Percentiles rank a stretch among this genome's conserved stretches.
phyloP scores from a whole-genome alignment of 2,888 invertebrate species.

The Salticus scenicus region DNA sequence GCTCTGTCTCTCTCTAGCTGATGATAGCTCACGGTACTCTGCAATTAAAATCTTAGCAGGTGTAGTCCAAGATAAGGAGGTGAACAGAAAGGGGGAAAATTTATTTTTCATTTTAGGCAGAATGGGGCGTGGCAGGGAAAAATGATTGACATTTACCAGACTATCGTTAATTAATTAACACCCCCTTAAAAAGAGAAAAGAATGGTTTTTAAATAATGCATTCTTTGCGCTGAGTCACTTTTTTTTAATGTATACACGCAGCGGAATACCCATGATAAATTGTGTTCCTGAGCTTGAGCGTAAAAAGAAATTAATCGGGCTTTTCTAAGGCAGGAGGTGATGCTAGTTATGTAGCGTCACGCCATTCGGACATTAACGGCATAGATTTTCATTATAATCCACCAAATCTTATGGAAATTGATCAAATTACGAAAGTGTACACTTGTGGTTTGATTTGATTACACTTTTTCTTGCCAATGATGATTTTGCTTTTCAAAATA shows the following conservation, averaged over 20 bases:
- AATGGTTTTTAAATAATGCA: neutral
- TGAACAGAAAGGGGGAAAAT: neutral
- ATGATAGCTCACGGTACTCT: neutral
- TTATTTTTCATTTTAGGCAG: neutral
- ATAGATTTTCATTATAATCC: neutral
- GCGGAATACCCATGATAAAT: neutral
- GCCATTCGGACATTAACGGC: constrained; percentile 1
- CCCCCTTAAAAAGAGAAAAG: neutral
- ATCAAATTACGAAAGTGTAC: too few species aligned
- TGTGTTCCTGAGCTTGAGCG: neutral
- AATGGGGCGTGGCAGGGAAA: neutral
- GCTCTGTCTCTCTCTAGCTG: neutral
- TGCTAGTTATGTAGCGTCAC: neutral
- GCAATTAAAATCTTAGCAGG: constrained; percentile 3
- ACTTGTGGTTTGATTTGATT: too few species aligned
- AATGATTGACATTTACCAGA: neutral
- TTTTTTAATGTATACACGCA: neutral
- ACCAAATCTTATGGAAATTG: neutral
- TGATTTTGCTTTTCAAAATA: too few species aligned
- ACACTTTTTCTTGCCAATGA: too few species aligned
- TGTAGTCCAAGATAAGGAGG: constrained; percentile 1
- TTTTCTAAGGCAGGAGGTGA: neutral
- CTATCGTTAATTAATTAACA: constrained; percentile 7
- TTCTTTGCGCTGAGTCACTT: neutral
- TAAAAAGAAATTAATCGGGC: neutral